Conservation (phyloP, 2,888 invertebrate species). For the Himalopsyche kuldschensis region DNA sequence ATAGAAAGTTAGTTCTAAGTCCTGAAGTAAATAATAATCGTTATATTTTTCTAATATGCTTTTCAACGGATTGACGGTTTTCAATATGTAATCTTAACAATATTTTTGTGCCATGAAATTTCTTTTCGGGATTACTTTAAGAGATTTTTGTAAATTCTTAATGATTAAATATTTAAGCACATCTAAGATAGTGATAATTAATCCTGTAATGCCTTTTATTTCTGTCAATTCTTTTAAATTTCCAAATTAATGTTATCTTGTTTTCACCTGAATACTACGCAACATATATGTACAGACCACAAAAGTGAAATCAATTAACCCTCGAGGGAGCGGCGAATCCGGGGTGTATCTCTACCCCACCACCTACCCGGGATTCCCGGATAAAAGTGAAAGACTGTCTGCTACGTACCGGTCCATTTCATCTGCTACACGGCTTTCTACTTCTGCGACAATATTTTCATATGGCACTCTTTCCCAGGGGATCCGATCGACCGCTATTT, state of each 20-base stretch:
- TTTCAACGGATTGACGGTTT: too few relatives aligned
- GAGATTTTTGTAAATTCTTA: too few relatives aligned
- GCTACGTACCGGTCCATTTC: neutral
- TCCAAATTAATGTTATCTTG: neutral
- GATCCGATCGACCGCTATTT: neutral
- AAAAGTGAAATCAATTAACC: neutral
- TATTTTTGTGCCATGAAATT: too few relatives aligned
- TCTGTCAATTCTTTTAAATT: too few relatives aligned
- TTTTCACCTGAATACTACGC: neutral
- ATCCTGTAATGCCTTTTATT: too few relatives aligned
- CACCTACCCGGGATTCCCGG: neutral
- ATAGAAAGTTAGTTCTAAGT: too few relatives aligned
- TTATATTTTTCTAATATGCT: too few relatives aligned
- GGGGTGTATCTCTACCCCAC: neutral
- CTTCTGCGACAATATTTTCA: neutral
- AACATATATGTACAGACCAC: neutral
- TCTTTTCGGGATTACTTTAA: too few relatives aligned
- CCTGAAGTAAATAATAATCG: too few relatives aligned
- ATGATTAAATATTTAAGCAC: too few relatives aligned
- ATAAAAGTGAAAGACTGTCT: neutral
- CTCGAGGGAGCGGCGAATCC: neutral
- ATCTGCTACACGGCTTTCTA: neutral
- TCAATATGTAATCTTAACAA: too few relatives aligned
- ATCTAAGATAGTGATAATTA: too few relatives aligned
- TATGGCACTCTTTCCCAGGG: neutral